Base-by-base conservation (phyloP, 2,888 invertebrate genomes). In the Drosophila testacea region DNA sequence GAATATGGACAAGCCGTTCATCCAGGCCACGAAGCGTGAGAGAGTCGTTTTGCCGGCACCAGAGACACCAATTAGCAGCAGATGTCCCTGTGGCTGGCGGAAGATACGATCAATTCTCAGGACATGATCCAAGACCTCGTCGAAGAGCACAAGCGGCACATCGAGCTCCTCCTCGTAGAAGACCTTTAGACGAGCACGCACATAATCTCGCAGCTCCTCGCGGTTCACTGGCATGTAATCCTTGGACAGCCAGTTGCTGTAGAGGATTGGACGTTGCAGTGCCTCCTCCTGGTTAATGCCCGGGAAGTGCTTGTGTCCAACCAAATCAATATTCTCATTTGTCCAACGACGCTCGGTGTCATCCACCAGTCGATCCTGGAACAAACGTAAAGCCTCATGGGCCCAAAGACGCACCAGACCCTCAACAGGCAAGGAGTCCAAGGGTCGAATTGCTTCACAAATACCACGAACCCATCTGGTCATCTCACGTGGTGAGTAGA, bases 141-240 rank as follows among this genome's bases (percentile, higher is more conserved):
- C 99, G 93, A 99, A 99, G 41, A 99, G 94, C 39, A 99, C 99
- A 41, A 99, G 93, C 0, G 98, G 99, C 4, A 99, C 99, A 92
- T 99, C 99, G 67, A 99, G 93, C 91, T 99, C 99, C 93, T 99
- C 99, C 93, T 99, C 99, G 92, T 99, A 99, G 94, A 99, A 99
- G 50, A 98, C 97, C 95, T 98, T 99, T 0, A 99, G 94, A 69
- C 99, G 95, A 56, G 99, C 99, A 90, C 98, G 97, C 39, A 99
- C 98, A 91, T 99, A 99, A 91, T 99, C 98, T 27, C 99, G 94
- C 30, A 99, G 94, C 90, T 98, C 97, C 90, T 99, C 98, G 81
- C 98, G 95, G 78, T 97, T 96, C 4, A 99, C 99, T 0, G 99
- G 99, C 67, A 97, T 95, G 90, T 99, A 99, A 93, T 99, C 98